Evolutionary conservation across 2,113 vertebrate genomes (phyloP), one percentile per base, ranked within the genome.

Genomic region (Hippolais icterina): DNA sequence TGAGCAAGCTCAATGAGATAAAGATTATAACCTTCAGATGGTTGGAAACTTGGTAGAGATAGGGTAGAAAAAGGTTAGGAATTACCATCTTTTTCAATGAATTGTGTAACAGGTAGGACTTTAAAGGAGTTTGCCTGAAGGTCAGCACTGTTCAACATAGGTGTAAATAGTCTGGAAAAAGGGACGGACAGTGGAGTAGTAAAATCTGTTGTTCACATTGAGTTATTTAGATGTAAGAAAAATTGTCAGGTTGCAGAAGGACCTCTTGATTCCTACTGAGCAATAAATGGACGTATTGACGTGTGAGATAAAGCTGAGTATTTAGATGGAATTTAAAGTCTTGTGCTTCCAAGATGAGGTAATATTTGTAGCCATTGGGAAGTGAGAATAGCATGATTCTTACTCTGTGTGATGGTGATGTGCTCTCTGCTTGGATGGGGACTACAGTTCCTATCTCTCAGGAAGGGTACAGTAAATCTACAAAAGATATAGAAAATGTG

Each of bases 121-220:
- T 33, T 46, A 50, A n/a, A 78, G 78, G 41, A 70, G 27, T 68
- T 74, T 79, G n/a, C 66, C 29, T 77, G 66, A 66, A 66, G 21
- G 15, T 82, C 22, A 27, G 27, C 50, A 6, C 8, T 75, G 47
- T 33, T 82, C 53, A 59, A 35, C 8, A 24, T 3, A 72, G 21
- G 24, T 1, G 1, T 77, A 74, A 83, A n/a, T 52, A 52, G 12
- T 65, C 69, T 85, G 70, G 33, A n/a, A 89, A 85, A 66, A 35
- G 9, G 5, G 4, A 5, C 0, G 0, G 25, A 59, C 31, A 70
- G 21, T 1, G 0, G 6, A 46, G 11, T 15, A 50, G 12, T 84
- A 53, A 78, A 82, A 66, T 65, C 13, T 79, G 20, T 53, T 83
- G 16, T 59, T 82, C 6, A 4, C 24, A 35, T 1, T 60, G 33